Percentiles rank a stretch among this genome's conserved stretches.
These are phyloP conservation scores for Temnopleurus reevesii DNA, from an alignment of 53 echinoderm and acorn worm species.

Conservation along the genomic window DNA sequence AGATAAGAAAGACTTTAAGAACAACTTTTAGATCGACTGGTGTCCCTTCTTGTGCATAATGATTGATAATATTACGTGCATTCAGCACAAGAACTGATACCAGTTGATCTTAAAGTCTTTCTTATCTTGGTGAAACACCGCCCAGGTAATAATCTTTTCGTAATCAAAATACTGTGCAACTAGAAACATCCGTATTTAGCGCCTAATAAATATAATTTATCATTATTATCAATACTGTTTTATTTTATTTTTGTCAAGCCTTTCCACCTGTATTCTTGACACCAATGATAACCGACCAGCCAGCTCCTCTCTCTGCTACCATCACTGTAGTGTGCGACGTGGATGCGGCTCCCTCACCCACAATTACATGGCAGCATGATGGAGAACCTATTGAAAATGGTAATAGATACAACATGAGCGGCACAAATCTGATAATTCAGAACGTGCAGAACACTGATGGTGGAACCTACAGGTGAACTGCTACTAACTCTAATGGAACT, in stretches of 20 bases:
- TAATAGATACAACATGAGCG: conserved; percentile 50
- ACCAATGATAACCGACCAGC: conserved; percentile 64
- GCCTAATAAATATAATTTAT: no score
- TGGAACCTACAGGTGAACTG: conserved; percentile 78
- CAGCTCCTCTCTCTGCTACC: conserved; percentile 76
- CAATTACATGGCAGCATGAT: conserved; percentile 66
- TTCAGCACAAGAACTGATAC: no score
- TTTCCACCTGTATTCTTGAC: conserved; percentile 71
- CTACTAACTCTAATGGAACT: conserved; percentile 64
- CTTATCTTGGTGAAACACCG: no score
- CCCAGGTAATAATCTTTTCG: no score
- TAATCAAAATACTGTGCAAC: no score
- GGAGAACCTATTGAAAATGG: conserved; percentile 53
- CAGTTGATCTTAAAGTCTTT: no score
- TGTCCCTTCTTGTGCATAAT: no score
- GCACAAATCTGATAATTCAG: conserved; percentile 69
- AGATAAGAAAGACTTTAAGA: no score
- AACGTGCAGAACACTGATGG: conserved; percentile 67
- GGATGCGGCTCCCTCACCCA: conserved; percentile 81
- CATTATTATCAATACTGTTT: background rate
- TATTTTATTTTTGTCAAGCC: conserved; percentile 35
- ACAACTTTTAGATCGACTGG: no score
- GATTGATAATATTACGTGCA: no score
- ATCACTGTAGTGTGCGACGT: conserved; percentile 75
- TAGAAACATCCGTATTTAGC: no score